A percentile compares a stretch with the other conserved stretches of the same genome.
These are phyloP conservation scores for Cancer borealis DNA, from an alignment of 2,888 invertebrate species.

Conservation along the genomic window DNA sequence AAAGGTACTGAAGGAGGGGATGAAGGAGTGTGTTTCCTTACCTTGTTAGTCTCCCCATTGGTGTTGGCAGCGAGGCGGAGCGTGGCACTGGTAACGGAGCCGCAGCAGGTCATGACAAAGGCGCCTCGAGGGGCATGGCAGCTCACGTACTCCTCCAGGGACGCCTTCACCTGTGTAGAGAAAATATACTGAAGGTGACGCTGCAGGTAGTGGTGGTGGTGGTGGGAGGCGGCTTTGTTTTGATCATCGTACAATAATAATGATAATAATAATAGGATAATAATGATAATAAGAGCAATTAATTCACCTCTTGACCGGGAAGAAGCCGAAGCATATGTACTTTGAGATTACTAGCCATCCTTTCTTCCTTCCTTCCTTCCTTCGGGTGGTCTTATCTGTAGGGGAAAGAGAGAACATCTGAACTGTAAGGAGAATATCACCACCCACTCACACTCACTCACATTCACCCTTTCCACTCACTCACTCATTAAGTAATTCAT, in stretches of 20 bases:
- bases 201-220: not conserved
- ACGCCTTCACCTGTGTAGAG: conserved; percentile 41
- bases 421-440: not conserved
- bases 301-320: conserved; percentile 26
- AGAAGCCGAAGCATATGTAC: conserved; percentile 38
- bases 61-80: conserved; percentile 79
- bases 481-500: too few relatives aligned
- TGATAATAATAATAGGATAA: not conserved
- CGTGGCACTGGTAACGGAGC: conserved; percentile 80
- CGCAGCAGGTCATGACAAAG: conserved; percentile 80
- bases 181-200: not conserved
- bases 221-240: too few relatives aligned
- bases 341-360: conserved; percentile 16
- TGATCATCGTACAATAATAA: too few relatives aligned
- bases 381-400: not conserved
- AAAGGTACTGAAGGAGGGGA: not conserved
- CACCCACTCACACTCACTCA: not conserved
- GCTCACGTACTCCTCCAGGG: conserved; percentile 52
- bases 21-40: not conserved
- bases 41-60: conserved; percentile 58
- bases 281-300: not conserved
- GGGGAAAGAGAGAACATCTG: not conserved
- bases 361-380: not conserved
- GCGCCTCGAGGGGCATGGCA: conserved; percentile 79
- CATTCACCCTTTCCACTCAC: not conserved